Conservation (phyloP, 2,113 vertebrate species). For the Sporophila hypoxantha region DNA sequence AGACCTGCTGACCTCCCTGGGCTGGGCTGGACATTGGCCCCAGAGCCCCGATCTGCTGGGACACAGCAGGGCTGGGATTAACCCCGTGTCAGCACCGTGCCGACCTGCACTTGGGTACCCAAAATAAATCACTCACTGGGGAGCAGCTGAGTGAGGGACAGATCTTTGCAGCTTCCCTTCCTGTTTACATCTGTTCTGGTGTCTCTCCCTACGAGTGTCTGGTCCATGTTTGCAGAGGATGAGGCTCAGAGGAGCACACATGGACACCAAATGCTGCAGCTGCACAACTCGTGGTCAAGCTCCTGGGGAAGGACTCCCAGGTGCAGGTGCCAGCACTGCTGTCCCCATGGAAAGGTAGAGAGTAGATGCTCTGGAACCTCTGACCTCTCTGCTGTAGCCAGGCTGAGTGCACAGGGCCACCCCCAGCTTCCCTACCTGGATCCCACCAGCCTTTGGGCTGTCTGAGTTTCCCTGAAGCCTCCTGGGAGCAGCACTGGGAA, state of each 20-base stretch:
- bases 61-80: not conserved
- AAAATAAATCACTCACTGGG: not conserved
- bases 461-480: not conserved
- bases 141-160: not conserved
- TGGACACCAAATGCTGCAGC: conserved; percentile 33
- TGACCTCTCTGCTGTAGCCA: not conserved
- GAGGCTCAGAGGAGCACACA: not conserved
- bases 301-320: not conserved
- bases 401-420: not conserved
- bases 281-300: not conserved
- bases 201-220: not conserved
- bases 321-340: not conserved
- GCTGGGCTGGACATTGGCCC: not conserved
- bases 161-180: not conserved
- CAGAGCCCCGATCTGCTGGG: not conserved
- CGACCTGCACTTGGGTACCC: not conserved
- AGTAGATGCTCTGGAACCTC: not conserved
- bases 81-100: not conserved
- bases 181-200: not conserved
- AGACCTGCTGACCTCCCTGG: not conserved
- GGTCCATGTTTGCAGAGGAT: not conserved
- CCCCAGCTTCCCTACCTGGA: not conserved
- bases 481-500: not conserved
- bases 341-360: not conserved
- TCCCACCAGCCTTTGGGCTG: not conserved